Evolutionary conservation across 2,113 vertebrate species (phyloP).

Genomic region (Bubo bubo): DNA sequence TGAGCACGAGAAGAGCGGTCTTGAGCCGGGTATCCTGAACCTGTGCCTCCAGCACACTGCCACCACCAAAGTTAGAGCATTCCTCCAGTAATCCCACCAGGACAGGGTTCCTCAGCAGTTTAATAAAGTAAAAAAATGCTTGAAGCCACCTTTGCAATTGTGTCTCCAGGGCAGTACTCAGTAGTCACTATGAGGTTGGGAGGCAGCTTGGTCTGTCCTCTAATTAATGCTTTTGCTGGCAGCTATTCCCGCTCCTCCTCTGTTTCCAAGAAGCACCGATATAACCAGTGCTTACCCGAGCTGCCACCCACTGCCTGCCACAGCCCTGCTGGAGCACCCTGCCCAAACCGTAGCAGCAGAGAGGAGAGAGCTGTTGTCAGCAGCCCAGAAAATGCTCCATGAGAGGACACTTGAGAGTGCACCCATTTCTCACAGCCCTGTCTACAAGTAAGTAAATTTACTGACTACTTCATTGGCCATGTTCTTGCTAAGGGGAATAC

Average conservation of each 20-base stretch:
- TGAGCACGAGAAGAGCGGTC: background rate
- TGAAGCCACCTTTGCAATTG: background rate
- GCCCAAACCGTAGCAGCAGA: background rate
- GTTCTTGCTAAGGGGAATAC: background rate
- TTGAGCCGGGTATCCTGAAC: background rate
- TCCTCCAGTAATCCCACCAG: background rate
- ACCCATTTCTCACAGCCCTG: background rate
- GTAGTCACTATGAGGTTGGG: background rate
- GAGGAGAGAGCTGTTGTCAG: rapidly evolving
- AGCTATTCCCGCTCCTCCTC: background rate
- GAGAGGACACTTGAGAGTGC: rapidly evolving
- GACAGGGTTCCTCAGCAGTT: background rate
- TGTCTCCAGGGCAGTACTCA: background rate
- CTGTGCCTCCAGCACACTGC: background rate
- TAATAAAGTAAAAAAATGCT: background rate
- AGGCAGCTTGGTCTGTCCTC: background rate
- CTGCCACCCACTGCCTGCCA: background rate
- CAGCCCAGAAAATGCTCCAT: background rate
- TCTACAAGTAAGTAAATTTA: background rate
- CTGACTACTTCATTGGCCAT: background rate
- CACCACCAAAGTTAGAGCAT: background rate
- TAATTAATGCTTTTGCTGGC: background rate
- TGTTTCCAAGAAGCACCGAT: background rate
- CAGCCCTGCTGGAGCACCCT: background rate
- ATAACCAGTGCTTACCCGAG: rapidly evolving